Base-by-base conservation (phyloP, 1,140 invertebrate species). In the Copidosoma floridanum region DNA sequence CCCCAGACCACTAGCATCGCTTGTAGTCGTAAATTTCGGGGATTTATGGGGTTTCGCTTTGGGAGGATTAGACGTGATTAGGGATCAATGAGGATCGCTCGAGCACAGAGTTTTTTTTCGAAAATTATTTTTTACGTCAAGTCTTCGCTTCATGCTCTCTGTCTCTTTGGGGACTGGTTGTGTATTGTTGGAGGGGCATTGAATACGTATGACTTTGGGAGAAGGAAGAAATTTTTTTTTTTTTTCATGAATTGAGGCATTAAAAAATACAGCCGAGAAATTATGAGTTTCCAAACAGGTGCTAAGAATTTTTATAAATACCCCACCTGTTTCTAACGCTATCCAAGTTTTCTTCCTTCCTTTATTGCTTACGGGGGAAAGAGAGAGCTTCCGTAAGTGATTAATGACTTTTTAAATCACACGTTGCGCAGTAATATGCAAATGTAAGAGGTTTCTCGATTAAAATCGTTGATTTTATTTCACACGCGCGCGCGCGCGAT, bases 21-120 rank as follows among this genome's bases (percentile, higher is more conserved):
- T 46, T 63, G 43, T 35, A 52, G 62, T 61, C 57, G 65, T 75
- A 73, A 74, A 76, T 76, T 76, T 72, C 61, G 67, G 40, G 62
- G 65, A 56, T 74, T 74, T 73, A 72, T 67, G 66, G 57, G 53
- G 68, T 69, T 69, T 70, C 54, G 51, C 46, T 60, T 60, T 55
- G 35, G 48, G 52, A 59, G 57, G 62, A 65, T 68, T 64, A 65
- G 61, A 60, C 48, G 47, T 43, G 35, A 62, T 64, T 64, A 64
- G 57, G n/a, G 53, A 40, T 60, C 57, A 64, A 56, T 56, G 54
- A 44, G 58, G 58, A 61, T 55, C 24, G 37, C 18, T 24, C 40
- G 27, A 46, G 32, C 40, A 26, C 27, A 7, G 35, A 16, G 38
- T 57, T 24, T 8, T 18, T 2, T 57, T 57, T 51, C 29, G 16